Evolutionary conservation across 2,113 vertebrate species (phyloP), one percentile per base, ranked within the genome.

Genomic region (Albula goreensis): DNA sequence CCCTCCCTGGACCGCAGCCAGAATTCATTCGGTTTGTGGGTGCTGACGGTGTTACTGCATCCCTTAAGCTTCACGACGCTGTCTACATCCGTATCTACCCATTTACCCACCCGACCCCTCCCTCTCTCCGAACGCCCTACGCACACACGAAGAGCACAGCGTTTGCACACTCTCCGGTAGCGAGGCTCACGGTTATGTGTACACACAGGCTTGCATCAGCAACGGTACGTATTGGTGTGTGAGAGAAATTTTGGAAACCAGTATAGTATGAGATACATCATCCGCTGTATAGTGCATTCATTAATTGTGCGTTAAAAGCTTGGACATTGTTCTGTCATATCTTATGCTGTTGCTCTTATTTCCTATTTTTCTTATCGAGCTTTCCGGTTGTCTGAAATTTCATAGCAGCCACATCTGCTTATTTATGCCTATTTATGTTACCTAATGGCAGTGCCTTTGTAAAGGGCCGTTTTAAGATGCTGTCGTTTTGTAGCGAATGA

Each of bases 31-130:
- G 57, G 49, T 41, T 83, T 60, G 82, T 50, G 41, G 60, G 63
- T 56, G 80, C 85, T 53, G 81, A 78, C 70, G 66, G 82, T 48
- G 74, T 80, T 83, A 50, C 86, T 80, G 86, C 86, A 87, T 83
- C 86, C 57, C 77, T 51, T 70, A n/a, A 19, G 74, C 82, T 60
- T 11, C 85, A 56, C 80, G 48, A 51, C 63, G 66, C 22, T 78
- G 49, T 50, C 57, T 56, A 53, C 48, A 52, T 66, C 63, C 63
- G 57, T 80, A 81, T 86, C 80, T 48, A 15, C 85, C 50, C 50
- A 63, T 80, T 57, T 50, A 53, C 78, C 70, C 56, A 74, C 53
- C 70, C 17, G 74, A 50, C 86, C 86, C 86, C 86, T 79, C 86
- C 86, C 86, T 83, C 86, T 51, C 51, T 87, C 82, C 53, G 74